These are phyloP conservation scores for Myioborus miniatus DNA, from an alignment of 2,797 vertebrate genomes.

Conservation along the genomic window DNA sequence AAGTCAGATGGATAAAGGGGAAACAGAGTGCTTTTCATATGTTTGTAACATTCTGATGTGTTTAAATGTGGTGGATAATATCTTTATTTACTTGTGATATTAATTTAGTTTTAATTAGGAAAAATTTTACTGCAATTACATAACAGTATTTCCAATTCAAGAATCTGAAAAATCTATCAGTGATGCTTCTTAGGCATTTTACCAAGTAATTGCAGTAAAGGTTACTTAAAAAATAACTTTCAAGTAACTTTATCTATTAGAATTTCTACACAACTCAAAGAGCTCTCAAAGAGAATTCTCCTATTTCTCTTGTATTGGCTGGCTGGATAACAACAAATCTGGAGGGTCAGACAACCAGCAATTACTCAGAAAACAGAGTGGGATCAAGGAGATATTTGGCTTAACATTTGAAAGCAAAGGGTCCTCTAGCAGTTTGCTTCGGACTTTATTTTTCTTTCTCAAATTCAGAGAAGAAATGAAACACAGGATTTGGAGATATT, in stretches of 20 bases:
- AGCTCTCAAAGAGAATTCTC: not conserved
- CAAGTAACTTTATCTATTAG: not conserved
- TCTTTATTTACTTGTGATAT: not conserved
- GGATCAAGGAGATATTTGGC: not conserved
- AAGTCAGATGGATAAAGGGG: not conserved
- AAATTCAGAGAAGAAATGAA: not conserved
- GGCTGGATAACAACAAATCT: not conserved
- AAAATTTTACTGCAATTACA: not conserved
- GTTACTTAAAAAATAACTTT: not conserved
- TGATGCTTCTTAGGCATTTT: not conserved
- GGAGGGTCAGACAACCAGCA: not conserved
- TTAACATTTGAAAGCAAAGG: not conserved
- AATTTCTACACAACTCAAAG: not conserved
- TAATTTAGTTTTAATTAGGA: not conserved
- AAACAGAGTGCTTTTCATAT: not conserved
- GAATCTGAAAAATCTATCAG: not conserved
- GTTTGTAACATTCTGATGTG: not conserved
- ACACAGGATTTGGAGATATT: not conserved
- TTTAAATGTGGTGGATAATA: not conserved
- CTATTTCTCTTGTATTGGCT: not conserved
- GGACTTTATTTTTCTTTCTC: not conserved
- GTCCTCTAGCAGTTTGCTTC: not conserved
- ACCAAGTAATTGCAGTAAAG: not conserved
- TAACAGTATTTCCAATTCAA: not conserved
- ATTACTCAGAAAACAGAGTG: not conserved